Conservation (phyloP, 1,140 invertebrate genomes). For the Ceratina australensis region DNA sequence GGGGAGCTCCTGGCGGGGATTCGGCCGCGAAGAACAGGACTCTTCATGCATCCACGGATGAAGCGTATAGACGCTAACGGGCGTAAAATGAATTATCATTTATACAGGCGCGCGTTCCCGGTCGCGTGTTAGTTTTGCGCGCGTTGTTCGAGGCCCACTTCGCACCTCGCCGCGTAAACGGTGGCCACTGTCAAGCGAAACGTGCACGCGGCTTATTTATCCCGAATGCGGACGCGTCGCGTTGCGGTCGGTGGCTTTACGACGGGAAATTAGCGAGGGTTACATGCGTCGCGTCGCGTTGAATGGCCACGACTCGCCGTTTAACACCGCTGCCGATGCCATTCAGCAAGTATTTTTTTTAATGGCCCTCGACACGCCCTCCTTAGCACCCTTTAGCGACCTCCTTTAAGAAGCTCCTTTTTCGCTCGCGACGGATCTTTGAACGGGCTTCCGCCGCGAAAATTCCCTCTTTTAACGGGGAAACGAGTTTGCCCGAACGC, state of each 20-base stretch:
- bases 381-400: slow-evolving; percentile 73
- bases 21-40: slow-evolving; percentile 33
- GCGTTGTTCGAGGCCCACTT: slow-evolving; percentile 64
- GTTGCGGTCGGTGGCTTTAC: slow-evolving; percentile 65
- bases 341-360: slow-evolving; percentile 69
- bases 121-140: slow-evolving; percentile 64
- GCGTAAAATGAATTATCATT: slow-evolving; percentile 75
- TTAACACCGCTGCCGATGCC: slow-evolving; percentile 66
- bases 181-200: slow-evolving; percentile 61
- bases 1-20: slow-evolving; percentile 20
- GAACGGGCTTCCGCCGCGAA: slow-evolving; percentile 16
- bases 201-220: slow-evolving; percentile 69
- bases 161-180: slow-evolving; percentile 67
- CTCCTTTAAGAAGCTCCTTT: slow-evolving; percentile 57
- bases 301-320: slow-evolving; percentile 68
- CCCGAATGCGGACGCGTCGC: slow-evolving; percentile 57
- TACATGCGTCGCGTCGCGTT: slow-evolving; percentile 39
- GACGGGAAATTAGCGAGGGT: slow-evolving; percentile 72
- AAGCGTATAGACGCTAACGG: slow-evolving; percentile 53
- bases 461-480: slow-evolving; percentile 5
- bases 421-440: slow-evolving; percentile 40
- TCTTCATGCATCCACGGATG: slow-evolving; percentile 17
- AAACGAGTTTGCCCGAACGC: slow-evolving; percentile 12
- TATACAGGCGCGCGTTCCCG: slow-evolving; percentile 47
- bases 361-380: slow-evolving; percentile 71